phyloP scores from a whole-genome alignment of 1,140 invertebrate genomes.

The Ctenoplectra terminalis region DNA sequence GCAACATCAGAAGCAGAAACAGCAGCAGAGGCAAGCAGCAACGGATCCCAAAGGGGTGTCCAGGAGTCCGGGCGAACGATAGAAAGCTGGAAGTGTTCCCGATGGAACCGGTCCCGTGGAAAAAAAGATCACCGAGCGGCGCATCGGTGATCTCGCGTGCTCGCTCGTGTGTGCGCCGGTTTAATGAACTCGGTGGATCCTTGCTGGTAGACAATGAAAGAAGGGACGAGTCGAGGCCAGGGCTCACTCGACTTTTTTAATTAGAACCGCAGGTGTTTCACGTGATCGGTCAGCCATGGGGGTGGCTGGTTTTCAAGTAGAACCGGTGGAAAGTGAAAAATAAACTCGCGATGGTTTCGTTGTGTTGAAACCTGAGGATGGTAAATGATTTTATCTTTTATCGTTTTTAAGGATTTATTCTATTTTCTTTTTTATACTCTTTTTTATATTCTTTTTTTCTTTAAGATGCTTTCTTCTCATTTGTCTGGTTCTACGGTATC shows the following conservation, averaged over 20 bases:
- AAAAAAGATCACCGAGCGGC: conserved; percentile 31
- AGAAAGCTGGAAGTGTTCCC: conserved; percentile 71
- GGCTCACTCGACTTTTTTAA: conserved; percentile 24
- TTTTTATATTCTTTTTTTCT: too few species aligned
- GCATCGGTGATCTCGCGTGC: conserved; percentile 54
- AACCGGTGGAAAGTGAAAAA: conserved; percentile 21
- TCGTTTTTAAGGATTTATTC: too few species aligned
- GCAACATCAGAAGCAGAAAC: not conserved
- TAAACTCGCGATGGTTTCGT: not conserved
- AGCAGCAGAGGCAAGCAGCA: not conserved
- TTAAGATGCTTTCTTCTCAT: too few species aligned
- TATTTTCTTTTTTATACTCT: too few species aligned
- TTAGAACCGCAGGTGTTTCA: conserved; percentile 46
- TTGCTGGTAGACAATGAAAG: conserved; percentile 59
- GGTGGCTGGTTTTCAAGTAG: not conserved
- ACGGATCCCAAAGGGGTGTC: conserved; percentile 50
- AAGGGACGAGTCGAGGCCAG: not conserved
- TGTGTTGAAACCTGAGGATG: not conserved
- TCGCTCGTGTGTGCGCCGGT: conserved; percentile 35
- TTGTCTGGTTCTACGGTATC: too few species aligned
- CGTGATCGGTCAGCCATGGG: conserved; percentile 7
- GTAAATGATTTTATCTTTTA: too few species aligned
- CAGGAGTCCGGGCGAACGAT: conserved; percentile 53
- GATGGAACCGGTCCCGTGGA: conserved; percentile 63
- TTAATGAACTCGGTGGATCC: conserved; percentile 64